Base-by-base conservation (phyloP, 2,888 invertebrate genomes). In the Eupithecia abbreviata region DNA sequence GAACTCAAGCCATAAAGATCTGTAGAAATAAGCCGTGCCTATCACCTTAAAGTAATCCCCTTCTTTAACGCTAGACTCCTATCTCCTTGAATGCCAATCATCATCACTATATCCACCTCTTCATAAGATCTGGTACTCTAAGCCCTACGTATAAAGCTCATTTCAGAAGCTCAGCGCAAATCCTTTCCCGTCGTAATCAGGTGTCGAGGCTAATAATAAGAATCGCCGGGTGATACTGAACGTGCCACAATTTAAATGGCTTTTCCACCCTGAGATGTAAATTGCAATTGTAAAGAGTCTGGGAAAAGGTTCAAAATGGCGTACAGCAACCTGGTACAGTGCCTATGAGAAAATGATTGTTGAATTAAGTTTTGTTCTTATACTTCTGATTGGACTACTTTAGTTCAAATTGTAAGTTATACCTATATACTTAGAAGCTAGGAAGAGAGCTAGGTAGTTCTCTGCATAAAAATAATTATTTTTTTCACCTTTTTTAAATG, bases 201-300 rank as follows among this genome's bases (percentile, higher is more conserved):
- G 85, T 85, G 83, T 82, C 85, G 85, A 79, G 79, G 82, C 83
- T 83, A 86, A 87, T 87, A 88, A 86, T 86, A 87, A 81, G 85
- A 84, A 86, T 85, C 83, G 84, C 82, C 83, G 80, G 78, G 76
- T 70, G 75, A 72, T 72, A 74, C 69, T 58, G 76, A 79, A 81
- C 77, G 74, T 69, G 73, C 75, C 76, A 73, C 77, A 78, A 81
- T 78, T 81, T 80, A 84, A 83, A 83, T 82, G 77, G 79, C 79
- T 80, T 80, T 78, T 68, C 72, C 70, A 58, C 58, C 62, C 71
- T 41, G 15, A 80, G 81, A 80, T 85, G 80, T 75, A 83, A 81
- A 74, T 74, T 72, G 71, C 49, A 65, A 72, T 66, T 42, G 49
- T 74, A 45, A 68, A 69, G 55, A 7, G 55, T 49, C 72, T 72